phyloP scores from a whole-genome alignment of 2,888 invertebrate species.

The Pterostichus madidus region DNA sequence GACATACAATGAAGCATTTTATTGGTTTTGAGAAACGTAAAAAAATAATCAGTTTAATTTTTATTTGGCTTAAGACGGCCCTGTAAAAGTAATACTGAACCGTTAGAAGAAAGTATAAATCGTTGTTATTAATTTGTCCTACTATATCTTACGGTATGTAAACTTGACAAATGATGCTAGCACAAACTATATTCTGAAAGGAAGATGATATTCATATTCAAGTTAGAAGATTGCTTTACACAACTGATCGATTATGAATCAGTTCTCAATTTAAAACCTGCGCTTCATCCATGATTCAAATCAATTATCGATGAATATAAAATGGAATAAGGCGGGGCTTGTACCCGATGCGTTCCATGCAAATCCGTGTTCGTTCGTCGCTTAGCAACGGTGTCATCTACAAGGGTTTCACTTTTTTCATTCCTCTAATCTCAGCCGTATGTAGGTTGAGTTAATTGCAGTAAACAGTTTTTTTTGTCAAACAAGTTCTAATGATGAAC shows the following conservation, averaged over 20 bases:
- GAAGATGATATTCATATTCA: background rate
- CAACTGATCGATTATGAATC: slow-evolving; percentile 4
- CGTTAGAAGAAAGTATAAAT: too few species aligned
- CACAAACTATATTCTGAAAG: background rate
- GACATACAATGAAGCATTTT: too few species aligned
- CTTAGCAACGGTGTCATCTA: background rate
- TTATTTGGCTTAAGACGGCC: too few species aligned
- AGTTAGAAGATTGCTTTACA: slow-evolving; percentile 3
- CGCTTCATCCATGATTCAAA: background rate
- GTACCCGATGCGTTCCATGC: background rate
- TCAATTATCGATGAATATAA: slow-evolving; percentile 7
- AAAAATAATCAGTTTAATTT: too few species aligned
- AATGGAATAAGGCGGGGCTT: slow-evolving; percentile 18
- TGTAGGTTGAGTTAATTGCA: slow-evolving; percentile 38
- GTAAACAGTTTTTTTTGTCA: slow-evolving; percentile 34
- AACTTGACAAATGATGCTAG: background rate
- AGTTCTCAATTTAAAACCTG: background rate
- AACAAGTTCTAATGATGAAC: slow-evolving; percentile 23
- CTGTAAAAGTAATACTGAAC: too few species aligned
- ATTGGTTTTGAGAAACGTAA: too few species aligned
- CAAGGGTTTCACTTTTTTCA: slow-evolving; percentile 46
- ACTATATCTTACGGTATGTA: background rate
- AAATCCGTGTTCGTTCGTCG: background rate
- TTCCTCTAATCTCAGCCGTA: background rate
- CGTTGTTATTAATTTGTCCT: too few species aligned